phyloP scores from a whole-genome alignment of 2,797 vertebrate genomes.

The Atherinosoma microstoma region DNA sequence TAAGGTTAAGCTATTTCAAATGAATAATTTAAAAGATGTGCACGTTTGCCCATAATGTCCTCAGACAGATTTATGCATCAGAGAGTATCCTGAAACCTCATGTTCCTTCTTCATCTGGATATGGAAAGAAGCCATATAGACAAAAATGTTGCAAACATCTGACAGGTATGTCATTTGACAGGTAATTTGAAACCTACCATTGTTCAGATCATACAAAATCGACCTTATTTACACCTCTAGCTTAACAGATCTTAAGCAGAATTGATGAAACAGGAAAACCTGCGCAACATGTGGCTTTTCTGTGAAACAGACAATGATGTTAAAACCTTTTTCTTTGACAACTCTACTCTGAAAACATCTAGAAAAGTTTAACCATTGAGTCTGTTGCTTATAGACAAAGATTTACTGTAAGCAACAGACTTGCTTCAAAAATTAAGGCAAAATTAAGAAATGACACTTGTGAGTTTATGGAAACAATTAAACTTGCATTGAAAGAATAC shows the following conservation, averaged over 20 bases:
- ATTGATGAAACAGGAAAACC: constrained; percentile 23
- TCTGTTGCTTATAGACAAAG: constrained; percentile 4
- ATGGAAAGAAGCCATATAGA: constrained; percentile 1
- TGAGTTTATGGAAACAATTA: neutral
- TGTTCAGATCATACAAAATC: constrained; percentile 12
- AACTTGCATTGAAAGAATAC: neutral
- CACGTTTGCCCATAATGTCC: constrained; percentile 13
- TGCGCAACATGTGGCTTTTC: constrained; percentile 55
- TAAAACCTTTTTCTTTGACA: constrained; percentile 27
- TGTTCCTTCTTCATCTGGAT: neutral
- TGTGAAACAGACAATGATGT: constrained; percentile 29
- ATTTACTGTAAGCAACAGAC: neutral
- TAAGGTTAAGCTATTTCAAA: constrained; percentile 24
- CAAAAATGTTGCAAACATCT: too few species aligned
- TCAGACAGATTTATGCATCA: constrained; percentile 1
- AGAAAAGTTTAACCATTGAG: neutral
- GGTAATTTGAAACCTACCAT: neutral
- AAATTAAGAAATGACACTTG: neutral
- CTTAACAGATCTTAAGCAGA: constrained; percentile 11
- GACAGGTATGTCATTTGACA: neutral
- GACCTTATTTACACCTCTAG: constrained; percentile 2
- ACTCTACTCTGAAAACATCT: constrained; percentile 19
- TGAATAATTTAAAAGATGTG: constrained; percentile 29
- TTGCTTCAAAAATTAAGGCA: neutral
- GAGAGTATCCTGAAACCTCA: constrained; percentile 6